phyloP scores from a whole-genome alignment of 2,113 vertebrate species.

The Podarcis cretensis region DNA sequence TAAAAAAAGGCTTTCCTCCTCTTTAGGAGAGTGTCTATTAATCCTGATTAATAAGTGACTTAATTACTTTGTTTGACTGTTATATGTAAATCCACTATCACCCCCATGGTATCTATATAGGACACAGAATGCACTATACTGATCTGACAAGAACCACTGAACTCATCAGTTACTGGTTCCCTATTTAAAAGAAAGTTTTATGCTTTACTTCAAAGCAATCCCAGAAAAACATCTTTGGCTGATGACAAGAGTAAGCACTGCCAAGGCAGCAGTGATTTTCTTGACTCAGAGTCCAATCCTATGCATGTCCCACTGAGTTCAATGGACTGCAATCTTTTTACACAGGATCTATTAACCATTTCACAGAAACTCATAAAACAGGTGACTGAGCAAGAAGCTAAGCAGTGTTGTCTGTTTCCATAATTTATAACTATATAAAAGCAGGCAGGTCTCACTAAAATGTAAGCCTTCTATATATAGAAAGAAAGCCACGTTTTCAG shows the following conservation, averaged over 20 bases:
- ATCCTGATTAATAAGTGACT: neutral
- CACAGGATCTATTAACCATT: slow-evolving; percentile 40
- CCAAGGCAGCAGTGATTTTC: neutral
- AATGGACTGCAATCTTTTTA: slow-evolving; percentile 15
- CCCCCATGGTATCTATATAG: neutral
- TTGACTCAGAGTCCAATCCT: neutral
- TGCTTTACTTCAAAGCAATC: neutral
- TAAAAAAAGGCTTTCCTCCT: neutral
- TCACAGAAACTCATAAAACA: slow-evolving; percentile 45
- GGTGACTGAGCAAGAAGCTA: slow-evolving; percentile 39
- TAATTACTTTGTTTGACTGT: neutral
- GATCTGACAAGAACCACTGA: neutral
- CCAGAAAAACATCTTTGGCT: neutral
- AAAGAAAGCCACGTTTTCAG: slow-evolving; percentile 14
- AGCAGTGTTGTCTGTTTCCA: slow-evolving; percentile 21
- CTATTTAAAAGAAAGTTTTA: neutral
- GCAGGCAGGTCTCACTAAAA: slow-evolving; percentile 6
- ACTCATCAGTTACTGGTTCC: neutral
- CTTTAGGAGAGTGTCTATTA: neutral
- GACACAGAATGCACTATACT: neutral
- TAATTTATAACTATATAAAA: slow-evolving; percentile 31
- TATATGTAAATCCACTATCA: neutral
- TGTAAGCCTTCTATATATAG: slow-evolving; percentile 26
- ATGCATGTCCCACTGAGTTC: neutral
- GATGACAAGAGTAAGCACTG: neutral